Base-by-base conservation (phyloP, 2,113 vertebrate species). In the Cariama cristata region DNA sequence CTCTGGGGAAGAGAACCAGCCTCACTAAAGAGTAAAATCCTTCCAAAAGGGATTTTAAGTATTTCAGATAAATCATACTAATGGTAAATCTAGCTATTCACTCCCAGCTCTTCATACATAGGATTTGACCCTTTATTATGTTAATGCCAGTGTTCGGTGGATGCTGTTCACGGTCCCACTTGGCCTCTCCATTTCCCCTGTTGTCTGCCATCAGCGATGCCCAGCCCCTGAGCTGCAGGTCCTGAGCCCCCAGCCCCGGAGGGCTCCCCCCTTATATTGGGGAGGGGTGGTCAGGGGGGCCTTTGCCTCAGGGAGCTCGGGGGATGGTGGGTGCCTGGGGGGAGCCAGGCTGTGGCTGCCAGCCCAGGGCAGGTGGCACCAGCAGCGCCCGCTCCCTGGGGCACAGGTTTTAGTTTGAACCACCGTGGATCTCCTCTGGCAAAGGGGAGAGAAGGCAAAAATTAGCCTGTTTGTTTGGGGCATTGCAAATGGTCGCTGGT, bases 11-110 rank as follows among this genome's bases (percentile, higher is more conserved):
- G 64, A 74, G 33, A 90, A 40, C 35, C 79, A 74, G 69, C 72
- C 86, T 95, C 33, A 0, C 92, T 80, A 49, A 83, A 75, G 90
- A 82, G 79, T 90, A 15, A 88, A 95, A 96, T 90, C 95, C 92
- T 92, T 74, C 88, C 79, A 84, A 84, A 91, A 52, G 73, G 79
- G 88, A 88, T 92, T 95, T 94, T 27, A 69, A 86, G 20, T 81
- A 74, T 90, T 93, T 53, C 92, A 66, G 76, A 86, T 91, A 84
- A 95, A 84, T 81, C 83, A 64, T 40, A 11, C 86, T 93, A 92
- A 95, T 79, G 88, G 86, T 75, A 87, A 88, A 77, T 63, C 55
- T 38, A 60, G 75, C 93, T 88, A 55, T 92, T 92, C 92, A 45
- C 55, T 93, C 82, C 79, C 47, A 38, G 90, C 88, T 59, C 88